Percentiles rank a stretch among this genome's conserved stretches.
Conservation (phyloP, 2,113 vertebrate species). For the Odocoileus hemionus region DNA sequence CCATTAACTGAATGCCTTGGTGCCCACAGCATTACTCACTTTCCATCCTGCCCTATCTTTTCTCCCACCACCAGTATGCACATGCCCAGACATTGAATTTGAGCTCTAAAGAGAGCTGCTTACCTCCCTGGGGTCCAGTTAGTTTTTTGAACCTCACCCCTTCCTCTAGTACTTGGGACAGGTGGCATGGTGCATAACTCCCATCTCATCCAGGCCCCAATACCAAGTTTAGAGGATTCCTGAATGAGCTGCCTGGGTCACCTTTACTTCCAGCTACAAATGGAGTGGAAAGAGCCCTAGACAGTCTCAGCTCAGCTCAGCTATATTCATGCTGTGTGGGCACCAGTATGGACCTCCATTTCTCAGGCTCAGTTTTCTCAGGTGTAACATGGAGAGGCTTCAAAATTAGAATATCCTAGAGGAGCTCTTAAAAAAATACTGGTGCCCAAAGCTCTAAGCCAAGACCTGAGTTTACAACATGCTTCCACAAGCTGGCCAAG, state of each 20-base stretch:
- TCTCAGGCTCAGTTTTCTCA: slow-evolving; percentile 19
- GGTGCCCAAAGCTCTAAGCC: not conserved
- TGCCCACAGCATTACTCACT: slow-evolving; percentile 42
- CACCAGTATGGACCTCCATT: not conserved
- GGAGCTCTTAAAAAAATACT: not conserved
- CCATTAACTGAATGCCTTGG: slow-evolving; percentile 52
- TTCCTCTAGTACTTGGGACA: not conserved
- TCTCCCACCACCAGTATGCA: not conserved
- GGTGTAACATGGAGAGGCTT: slow-evolving; percentile 4
- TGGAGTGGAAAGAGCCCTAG: not conserved
- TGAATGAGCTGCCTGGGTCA: not conserved
- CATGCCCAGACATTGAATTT: slow-evolving; percentile 43
- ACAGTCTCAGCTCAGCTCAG: not conserved
- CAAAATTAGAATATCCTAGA: not conserved
- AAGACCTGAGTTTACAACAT: not conserved
- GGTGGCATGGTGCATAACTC: not conserved
- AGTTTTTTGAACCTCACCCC: not conserved
- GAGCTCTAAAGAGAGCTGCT: slow-evolving; percentile 33
- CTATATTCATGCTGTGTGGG: not conserved
- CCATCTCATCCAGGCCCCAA: not conserved
- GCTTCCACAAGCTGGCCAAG: not conserved
- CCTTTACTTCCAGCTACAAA: not conserved
- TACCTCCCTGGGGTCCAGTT: not conserved
- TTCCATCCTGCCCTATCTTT: slow-evolving; percentile 2
- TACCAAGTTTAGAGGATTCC: not conserved